A percentile compares a stretch with the other conserved stretches of the same genome.
phyloP scores from a whole-genome alignment of 2,888 invertebrate species.

The Aphodius sticticus region DNA sequence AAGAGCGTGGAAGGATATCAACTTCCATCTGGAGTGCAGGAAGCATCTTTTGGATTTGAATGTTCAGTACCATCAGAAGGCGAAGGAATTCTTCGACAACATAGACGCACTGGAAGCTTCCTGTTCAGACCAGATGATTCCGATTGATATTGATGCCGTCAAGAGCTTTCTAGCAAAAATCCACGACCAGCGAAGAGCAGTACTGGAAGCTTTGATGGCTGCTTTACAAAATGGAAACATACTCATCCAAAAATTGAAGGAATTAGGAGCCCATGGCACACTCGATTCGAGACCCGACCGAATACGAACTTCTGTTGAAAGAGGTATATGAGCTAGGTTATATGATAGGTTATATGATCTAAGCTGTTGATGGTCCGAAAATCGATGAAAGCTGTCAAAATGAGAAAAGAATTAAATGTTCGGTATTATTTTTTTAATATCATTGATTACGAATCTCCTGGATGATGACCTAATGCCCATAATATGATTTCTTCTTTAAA shows the following conservation, averaged over 20 bases:
- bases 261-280: conserved; percentile 77
- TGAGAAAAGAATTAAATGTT: too few species aligned
- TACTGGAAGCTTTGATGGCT: conserved; percentile 80
- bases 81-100: conserved; percentile 72
- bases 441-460: too few species aligned
- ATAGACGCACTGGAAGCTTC: conserved; percentile 74
- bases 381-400: too few species aligned
- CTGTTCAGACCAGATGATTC: conserved; percentile 72
- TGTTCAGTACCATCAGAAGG: conserved; percentile 78
- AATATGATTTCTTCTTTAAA: too few species aligned
- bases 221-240: conserved; percentile 82
- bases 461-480: too few species aligned
- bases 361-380: too few species aligned
- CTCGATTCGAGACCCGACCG: conserved; percentile 76
- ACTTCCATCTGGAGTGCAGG: conserved; percentile 78
- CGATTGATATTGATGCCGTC: conserved; percentile 76
- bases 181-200: conserved; percentile 74
- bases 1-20: conserved; percentile 83
- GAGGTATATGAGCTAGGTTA: too few species aligned
- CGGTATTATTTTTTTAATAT: too few species aligned
- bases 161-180: conserved; percentile 74
- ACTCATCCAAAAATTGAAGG: conserved; percentile 76
- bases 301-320: conserved; percentile 59
- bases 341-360: conserved; percentile 31
- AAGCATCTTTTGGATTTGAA: conserved; percentile 80